Evolutionary conservation across 2,113 vertebrate genomes (phyloP), one percentile per base, ranked within the genome.

Genomic region (Labeo catla): DNA sequence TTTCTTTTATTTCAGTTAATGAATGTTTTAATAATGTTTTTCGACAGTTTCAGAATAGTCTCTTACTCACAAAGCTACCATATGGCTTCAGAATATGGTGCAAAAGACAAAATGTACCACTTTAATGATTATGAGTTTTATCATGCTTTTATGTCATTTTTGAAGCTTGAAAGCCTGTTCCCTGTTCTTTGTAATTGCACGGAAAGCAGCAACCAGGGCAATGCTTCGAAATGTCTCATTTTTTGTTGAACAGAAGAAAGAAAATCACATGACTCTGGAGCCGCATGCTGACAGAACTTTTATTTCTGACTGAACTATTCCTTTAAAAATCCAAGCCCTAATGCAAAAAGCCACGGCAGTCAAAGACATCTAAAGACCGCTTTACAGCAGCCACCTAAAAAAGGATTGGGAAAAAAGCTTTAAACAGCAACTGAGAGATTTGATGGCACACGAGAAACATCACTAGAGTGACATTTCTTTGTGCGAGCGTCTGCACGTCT

Each of bases 381-480:
- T 70, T 70, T 70, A 70, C 34, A 70, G 15, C 15, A 39, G 19
- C 66, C 66, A 4, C 1, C 66, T 19, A 70, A 39, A 68, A 68
- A 66, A 12, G 0, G 3, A 6, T 13, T 5, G 21, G 61, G 12
- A 68, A 66, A 66, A 70, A 19, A 39, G 23, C 68, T 43, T 73
- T 73, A 73, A 73, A 73, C 70, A n/a, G 70, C 39, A 73, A 3
- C 39, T 45, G 19, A 73, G 39, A 45, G 39, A 73, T 45, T n/a
- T 9, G 68, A 45, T 72, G 39, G 57, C 57, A 61, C 2, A 61
- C 19, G 21, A 61, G 21, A 21, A 61, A 72, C 36, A 43, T 72
- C 68, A 72, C 68, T 10, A 9, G 16, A 72, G 16, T 72, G 68
- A 72, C 70, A 73, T 73, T 73, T 73, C 70, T 73, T n/a, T 45